phyloP scores from a whole-genome alignment of 2,113 vertebrate species.

The Peromyscus leucopus region DNA sequence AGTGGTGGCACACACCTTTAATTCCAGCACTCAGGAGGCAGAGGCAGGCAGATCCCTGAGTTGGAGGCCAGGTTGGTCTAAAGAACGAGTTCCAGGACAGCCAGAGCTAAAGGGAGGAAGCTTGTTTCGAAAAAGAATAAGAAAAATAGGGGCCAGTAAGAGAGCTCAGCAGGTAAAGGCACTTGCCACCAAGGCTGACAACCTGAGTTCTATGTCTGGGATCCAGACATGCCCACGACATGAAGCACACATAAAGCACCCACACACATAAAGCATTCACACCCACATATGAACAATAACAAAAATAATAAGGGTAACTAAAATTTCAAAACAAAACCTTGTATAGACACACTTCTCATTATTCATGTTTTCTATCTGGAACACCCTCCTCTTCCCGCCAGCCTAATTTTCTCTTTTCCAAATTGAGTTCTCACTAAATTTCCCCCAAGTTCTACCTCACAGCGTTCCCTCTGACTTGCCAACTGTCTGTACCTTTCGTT shows the following conservation, averaged over 20 bases:
- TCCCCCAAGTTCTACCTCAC: background rate
- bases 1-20: background rate
- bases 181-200: background rate
- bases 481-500: background rate
- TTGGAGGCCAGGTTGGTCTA: background rate
- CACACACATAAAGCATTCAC: background rate
- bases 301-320: too few species aligned
- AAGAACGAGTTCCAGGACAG: background rate
- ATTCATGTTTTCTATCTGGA: background rate
- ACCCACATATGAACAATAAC: background rate
- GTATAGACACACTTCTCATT: background rate
- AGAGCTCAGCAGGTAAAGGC: background rate
- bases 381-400: background rate
- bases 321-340: background rate
- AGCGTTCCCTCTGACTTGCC: background rate
- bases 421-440: conserved; percentile 35
- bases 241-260: too few species aligned
- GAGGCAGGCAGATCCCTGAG: background rate
- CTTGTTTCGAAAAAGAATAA: background rate
- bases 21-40: background rate
- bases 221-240: background rate
- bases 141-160: background rate
- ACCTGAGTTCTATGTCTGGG: background rate
- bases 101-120: background rate
- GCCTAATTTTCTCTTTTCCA: conserved; percentile 24